Conservation (phyloP, 2,113 vertebrate genomes). For the Periophthalmodon schlosseri region DNA sequence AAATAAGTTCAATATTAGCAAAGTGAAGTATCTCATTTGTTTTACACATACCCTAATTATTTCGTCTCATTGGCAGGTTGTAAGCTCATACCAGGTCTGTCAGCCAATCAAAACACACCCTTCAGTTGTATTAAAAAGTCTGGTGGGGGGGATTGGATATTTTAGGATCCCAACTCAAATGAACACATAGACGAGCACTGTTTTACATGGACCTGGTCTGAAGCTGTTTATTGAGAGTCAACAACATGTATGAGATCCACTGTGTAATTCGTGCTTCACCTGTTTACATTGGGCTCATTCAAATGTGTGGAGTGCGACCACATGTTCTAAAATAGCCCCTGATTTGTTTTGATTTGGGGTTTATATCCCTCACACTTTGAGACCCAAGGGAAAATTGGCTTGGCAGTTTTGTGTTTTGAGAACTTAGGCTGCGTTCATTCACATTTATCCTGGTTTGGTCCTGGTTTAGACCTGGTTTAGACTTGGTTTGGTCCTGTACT, state of each 20-base stretch:
- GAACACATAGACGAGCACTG: conserved; percentile 47
- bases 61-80: conserved; percentile 32
- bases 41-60: neutral
- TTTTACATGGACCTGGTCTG: conserved; percentile 43
- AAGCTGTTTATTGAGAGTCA: conserved; percentile 69
- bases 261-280: conserved; percentile 36
- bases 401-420: conserved; percentile 50
- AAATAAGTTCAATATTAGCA: neutral
- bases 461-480: neutral
- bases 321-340: conserved; percentile 60
- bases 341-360: conserved; percentile 59
- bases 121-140: conserved; percentile 13
- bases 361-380: conserved; percentile 64
- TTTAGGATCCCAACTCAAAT: conserved; percentile 40
- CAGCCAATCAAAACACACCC: conserved; percentile 53
- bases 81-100: conserved; percentile 52
- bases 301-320: conserved; percentile 37
- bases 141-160: conserved; percentile 19
- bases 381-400: conserved; percentile 36
- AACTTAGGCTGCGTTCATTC: conserved; percentile 2
- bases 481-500: neutral
- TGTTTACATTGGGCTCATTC: conserved; percentile 43
- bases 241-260: conserved; percentile 36
- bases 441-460: neutral
- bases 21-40: neutral